These are phyloP conservation scores for Epiblema foenella DNA, from an alignment of 2,888 invertebrate genomes.

Conservation along the genomic window DNA sequence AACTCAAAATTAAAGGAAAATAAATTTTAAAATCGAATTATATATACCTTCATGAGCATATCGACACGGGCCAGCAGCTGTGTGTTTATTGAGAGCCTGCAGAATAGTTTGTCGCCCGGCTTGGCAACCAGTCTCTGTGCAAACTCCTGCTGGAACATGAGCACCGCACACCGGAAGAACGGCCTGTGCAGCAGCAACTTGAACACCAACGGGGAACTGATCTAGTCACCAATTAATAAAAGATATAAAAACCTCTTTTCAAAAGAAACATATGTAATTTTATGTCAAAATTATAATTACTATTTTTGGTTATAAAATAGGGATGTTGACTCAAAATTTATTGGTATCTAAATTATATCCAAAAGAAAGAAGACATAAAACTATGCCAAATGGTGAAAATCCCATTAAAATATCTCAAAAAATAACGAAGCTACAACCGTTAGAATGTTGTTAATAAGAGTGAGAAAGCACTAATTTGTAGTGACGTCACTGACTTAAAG, in stretches of 20 bases:
- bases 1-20: conserved; percentile 1
- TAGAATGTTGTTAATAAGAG: too few species aligned
- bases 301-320: too few species aligned
- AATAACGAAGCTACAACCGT: too few species aligned
- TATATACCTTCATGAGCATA: conserved; percentile 96
- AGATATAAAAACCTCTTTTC: not conserved
- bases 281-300: too few species aligned
- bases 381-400: too few species aligned
- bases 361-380: too few species aligned
- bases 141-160: conserved; percentile 99
- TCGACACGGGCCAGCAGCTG: conserved; percentile 98
- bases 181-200: conserved; percentile 95
- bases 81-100: conserved; percentile 97
- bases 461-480: too few species aligned
- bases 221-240: conserved; percentile 83
- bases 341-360: too few species aligned
- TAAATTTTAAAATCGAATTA: conserved; percentile 31
- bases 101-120: conserved; percentile 98
- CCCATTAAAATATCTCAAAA: too few species aligned
- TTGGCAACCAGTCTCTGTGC: conserved; percentile 98
- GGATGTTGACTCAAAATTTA: too few species aligned
- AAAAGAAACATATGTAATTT: too few species aligned
- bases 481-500: too few species aligned
- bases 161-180: conserved; percentile 95
- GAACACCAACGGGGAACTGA: conserved; percentile 98